A percentile compares a stretch with the other conserved stretches of the same genome.
Evolutionary conservation across 2,113 vertebrate genomes (phyloP).

Genomic region (Dicrurus megarhynchus): DNA sequence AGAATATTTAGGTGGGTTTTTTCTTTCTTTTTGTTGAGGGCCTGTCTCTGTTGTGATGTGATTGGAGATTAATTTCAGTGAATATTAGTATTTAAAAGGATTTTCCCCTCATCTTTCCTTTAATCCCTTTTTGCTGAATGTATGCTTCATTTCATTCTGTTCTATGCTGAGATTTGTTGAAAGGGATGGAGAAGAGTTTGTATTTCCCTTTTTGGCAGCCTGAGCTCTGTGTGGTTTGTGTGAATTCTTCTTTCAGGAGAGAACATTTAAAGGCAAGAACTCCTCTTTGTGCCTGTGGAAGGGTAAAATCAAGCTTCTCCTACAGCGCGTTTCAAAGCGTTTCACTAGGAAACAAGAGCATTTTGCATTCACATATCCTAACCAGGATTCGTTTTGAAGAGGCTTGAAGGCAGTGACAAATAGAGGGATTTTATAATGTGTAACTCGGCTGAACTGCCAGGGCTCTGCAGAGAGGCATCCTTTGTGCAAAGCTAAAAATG

Average conservation of each 20-base stretch:
- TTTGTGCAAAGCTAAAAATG: conserved; percentile 61
- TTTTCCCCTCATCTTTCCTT: conserved; percentile 5
- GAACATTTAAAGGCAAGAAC: conserved; percentile 47
- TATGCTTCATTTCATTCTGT: conserved; percentile 2
- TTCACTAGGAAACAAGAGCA: conserved; percentile 47
- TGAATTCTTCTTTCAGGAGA: conserved; percentile 32
- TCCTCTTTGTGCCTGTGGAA: conserved; percentile 42
- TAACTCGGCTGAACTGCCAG: conserved; percentile 13
- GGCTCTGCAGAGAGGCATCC: conserved; percentile 18
- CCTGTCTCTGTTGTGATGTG: background rate
- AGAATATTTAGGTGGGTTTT: background rate
- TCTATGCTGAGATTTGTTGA: conserved; percentile 8
- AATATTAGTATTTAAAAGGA: conserved; percentile 45
- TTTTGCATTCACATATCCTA: conserved; percentile 49
- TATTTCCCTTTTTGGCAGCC: conserved; percentile 36
- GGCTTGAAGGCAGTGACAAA: conserved; percentile 56
- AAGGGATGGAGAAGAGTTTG: conserved; percentile 6
- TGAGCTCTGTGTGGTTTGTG: conserved; percentile 4
- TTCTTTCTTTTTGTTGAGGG: background rate
- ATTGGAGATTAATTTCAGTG: conserved; percentile 11
- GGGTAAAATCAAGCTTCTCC: conserved; percentile 46
- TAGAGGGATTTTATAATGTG: conserved; percentile 39
- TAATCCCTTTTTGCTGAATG: conserved; percentile 26
- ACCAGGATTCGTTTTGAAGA: conserved; percentile 46
- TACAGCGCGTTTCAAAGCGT: conserved; percentile 17